Evolutionary conservation across 2,888 invertebrate genomes (phyloP), one percentile per base, ranked within the genome.

Genomic region (Tricholauxania praeusta): DNA sequence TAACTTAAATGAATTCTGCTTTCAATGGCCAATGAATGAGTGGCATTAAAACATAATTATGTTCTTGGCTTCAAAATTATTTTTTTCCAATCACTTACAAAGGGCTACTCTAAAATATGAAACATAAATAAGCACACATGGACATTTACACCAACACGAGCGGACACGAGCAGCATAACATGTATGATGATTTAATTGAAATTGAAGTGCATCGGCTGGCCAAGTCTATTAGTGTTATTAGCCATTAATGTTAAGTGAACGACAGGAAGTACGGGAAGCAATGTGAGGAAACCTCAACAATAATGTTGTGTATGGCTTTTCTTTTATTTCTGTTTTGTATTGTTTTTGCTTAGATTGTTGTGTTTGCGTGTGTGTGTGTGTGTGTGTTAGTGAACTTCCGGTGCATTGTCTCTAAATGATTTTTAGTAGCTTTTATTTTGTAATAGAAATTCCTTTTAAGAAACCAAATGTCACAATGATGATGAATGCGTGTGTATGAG

Each of bases 151-250:
- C 57, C 10, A 39, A 57, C 55, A 57, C 19, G 28, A 19, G 55
- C 55, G 28, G 19, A 57, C 55, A 19, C 12, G 3, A 57, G 12
- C 6, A 8, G 10, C 10, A 39, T 6, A 39, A 12, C 22, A 22
- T 28, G 19, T 28, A 6, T 57, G 22, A 22, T 28, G 57, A 12
- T 57, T 57, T 57, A 57, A 57, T 57, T 57, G 57, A 57, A 57
- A 57, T 28, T 57, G 57, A 57, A 57, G 28, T 22, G 57, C 28
- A 22, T 22, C 28, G 22, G 57, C 57, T 57, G 57, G 28, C 57
- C 57, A 22, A 57, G 22, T 57, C 57, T 57, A 57, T 57, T 57
- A 57, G 57, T 57, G 14, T 57, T 57, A 28, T 12, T 57, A 22
- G 57, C 57, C 57, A 57, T 57, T 57, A 57, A 57, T 22, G 39